Base-by-base conservation (phyloP, 23 tunicate species). In the Phallusia fumigata region DNA sequence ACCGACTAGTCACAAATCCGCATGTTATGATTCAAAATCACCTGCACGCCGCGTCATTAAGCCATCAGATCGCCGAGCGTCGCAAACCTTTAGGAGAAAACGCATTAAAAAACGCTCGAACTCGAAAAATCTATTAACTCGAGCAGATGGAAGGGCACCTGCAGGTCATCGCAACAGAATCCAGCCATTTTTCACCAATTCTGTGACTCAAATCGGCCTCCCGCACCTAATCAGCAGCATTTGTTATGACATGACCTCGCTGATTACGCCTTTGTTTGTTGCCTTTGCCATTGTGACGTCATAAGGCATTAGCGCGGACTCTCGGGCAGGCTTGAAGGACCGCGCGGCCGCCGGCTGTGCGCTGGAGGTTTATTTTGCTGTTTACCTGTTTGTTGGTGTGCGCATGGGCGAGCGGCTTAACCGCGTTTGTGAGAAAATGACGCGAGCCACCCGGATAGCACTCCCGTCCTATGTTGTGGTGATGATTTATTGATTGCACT, bases 251-350 rank as follows among this genome's bases (percentile, higher is more conserved):
- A 58, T 58, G 28, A 8, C 16, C 69, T 11, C 69, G 28, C 28
- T 24, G 69, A 58, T 58, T 58, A 58, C 28, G 69, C 26, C 3
- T 24, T 1, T 58, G 69, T 58, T 58, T 58, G 69, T 58, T 58
- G 11, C 69, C 28, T 58, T 58, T 24, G 69, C 69, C 83, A 35
- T 80, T 64, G 40, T 80, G 74, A 80, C 83, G 45, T 80, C 83
- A 64, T 64, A 80, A n/a, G 36, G 69, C 69, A 58, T 58, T 58
- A 58, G 28, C 16, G 69, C 28, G 47, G 47, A 10, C 47, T 40
- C 47, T 10, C 47, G 47, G 10, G 47, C 69, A 1, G 69, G 69
- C 28, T 58, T 58, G 69, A 58, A 21, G 30, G n/a, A 36, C 19
- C 74, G 50, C 74, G 35, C 45, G 19, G 44, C 30, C 58, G 81